Evolutionary conservation across 1,140 invertebrate species (phyloP).

Genomic region (Tetragonula clypearis): DNA sequence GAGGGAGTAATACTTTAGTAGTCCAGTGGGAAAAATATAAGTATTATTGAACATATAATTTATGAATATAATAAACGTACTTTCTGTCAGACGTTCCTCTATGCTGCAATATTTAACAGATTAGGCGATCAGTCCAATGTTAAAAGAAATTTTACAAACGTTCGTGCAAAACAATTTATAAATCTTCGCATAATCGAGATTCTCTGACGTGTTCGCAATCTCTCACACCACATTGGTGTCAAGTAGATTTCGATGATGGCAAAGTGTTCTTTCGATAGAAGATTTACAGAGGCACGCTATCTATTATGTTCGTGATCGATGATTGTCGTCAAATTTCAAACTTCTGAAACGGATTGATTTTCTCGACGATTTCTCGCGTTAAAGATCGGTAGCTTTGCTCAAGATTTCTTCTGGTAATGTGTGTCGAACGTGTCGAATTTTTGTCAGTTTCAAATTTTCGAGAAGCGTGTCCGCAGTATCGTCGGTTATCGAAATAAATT

Average conservation of each 20-base stretch:
- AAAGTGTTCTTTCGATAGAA: not conserved
- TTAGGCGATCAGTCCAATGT: too few species aligned
- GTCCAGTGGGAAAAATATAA: not conserved
- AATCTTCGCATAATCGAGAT: not conserved
- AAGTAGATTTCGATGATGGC: not conserved
- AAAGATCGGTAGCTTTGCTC: not conserved
- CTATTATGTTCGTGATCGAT: constrained; percentile 1
- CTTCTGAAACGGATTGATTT: not conserved
- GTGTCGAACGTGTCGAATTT: not conserved
- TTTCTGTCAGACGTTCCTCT: too few species aligned
- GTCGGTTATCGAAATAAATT: too few species aligned
- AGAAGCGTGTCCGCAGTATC: not conserved
- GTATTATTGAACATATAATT: too few species aligned
- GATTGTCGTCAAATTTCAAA: not conserved
- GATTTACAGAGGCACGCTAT: not conserved
- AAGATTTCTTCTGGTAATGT: constrained; percentile 1
- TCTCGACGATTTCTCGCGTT: constrained; percentile 1
- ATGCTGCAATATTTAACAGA: too few species aligned
- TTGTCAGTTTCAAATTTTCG: not conserved
- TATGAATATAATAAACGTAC: too few species aligned
- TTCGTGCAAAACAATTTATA: not conserved
- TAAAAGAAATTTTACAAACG: not conserved
- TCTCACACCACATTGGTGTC: not conserved
- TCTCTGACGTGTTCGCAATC: not conserved
- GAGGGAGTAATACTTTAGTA: not conserved